Conservation (phyloP, 1,140 invertebrate genomes). For the Caerostris extrusa region DNA sequence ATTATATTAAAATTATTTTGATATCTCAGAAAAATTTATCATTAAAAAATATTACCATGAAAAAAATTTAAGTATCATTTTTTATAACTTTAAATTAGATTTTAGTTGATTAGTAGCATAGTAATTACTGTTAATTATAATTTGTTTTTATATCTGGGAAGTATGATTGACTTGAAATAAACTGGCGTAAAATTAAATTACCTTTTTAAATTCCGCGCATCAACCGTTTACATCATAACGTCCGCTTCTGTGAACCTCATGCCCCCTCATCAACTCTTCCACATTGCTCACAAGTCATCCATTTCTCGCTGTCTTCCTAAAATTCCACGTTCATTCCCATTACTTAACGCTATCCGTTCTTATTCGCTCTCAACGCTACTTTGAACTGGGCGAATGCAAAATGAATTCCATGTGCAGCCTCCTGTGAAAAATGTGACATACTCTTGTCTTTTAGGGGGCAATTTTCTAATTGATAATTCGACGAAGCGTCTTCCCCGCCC, state of each 20-base stretch:
- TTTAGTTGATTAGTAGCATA: no score
- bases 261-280: not conserved
- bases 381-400: slow-evolving; percentile 13
- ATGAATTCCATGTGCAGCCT: slow-evolving; percentile 44
- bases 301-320: not conserved
- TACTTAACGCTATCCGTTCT: not conserved
- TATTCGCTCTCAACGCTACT: not conserved
- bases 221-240: not conserved
- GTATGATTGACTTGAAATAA: no score
- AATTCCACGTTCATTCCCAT: not conserved
- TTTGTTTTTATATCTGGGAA: no score
- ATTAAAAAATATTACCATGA: no score
- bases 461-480: slow-evolving; percentile 59
- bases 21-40: no score
- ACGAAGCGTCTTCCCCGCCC: not conserved
- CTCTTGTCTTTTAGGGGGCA: slow-evolving; percentile 6
- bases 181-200: no score
- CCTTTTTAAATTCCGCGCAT: no score
- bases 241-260: not conserved
- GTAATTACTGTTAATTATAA: no score
- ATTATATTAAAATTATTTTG: no score
- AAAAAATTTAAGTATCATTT: no score
- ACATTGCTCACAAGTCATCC: not conserved
- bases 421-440: slow-evolving; percentile 49
- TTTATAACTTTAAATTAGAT: no score